These are phyloP conservation scores for Sebastes iracundus DNA, from an alignment of 2,797 vertebrate genomes.

Conservation along the genomic window DNA sequence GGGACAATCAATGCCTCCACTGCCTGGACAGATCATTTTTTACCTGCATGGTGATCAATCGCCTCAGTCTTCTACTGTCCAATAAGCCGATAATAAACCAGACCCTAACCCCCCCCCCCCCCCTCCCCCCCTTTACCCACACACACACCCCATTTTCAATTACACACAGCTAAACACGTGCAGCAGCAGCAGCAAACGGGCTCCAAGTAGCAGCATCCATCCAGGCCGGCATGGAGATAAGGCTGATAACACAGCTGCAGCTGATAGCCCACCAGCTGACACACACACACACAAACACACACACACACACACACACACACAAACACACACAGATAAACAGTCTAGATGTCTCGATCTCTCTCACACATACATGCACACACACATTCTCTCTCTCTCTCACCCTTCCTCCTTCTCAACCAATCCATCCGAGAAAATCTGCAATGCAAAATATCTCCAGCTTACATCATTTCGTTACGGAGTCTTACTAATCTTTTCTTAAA, in stretches of 20 bases:
- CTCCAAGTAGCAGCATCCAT: slow-evolving; percentile 29
- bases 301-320: slow-evolving; percentile 6
- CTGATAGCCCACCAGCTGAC: slow-evolving; percentile 36
- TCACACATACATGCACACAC: neutral
- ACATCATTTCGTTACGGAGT: neutral
- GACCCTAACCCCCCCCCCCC: neutral
- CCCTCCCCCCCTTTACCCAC: neutral
- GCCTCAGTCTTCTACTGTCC: slow-evolving; percentile 42
- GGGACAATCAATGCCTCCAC: slow-evolving; percentile 52
- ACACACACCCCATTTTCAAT: slow-evolving; percentile 43
- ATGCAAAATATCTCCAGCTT: neutral
- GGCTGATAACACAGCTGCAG: slow-evolving; percentile 43
- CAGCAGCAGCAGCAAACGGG: slow-evolving; percentile 7
- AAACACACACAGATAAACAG: neutral
- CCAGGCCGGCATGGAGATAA: slow-evolving; percentile 23
- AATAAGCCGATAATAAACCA: slow-evolving; percentile 44
- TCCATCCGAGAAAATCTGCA: neutral
- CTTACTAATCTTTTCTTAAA: neutral
- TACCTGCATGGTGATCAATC: slow-evolving; percentile 47
- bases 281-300: neutral
- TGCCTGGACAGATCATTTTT: slow-evolving; percentile 63
- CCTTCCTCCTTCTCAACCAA: neutral
- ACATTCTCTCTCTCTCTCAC: neutral
- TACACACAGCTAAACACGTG: slow-evolving; percentile 37
- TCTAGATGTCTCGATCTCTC: neutral